These are phyloP conservation scores for Phrynocephalus guinanensis DNA, from an alignment of 2,797 vertebrate species.

Conservation along the genomic window DNA sequence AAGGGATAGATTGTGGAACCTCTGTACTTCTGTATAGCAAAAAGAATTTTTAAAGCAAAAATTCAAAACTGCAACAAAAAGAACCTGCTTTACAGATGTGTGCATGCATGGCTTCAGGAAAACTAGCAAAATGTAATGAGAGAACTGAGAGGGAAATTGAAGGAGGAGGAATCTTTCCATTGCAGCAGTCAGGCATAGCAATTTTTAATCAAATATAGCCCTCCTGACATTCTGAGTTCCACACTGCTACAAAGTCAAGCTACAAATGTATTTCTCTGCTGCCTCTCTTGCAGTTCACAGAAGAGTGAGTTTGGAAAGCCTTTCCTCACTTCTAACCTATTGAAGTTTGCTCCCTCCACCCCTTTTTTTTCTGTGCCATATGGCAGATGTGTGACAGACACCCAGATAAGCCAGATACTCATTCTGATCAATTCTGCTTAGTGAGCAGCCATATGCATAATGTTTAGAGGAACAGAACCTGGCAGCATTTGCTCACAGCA, in stretches of 20 bases:
- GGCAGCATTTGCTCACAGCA: neutral
- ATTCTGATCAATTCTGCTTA: slow-evolving; percentile 52
- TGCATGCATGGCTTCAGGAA: slow-evolving; percentile 29
- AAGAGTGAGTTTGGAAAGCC: slow-evolving; percentile 47
- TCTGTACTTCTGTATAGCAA: no score
- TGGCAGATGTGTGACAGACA: neutral
- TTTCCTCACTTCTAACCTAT: slow-evolving; percentile 50
- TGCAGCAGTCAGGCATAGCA: slow-evolving; percentile 56
- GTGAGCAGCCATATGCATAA: slow-evolving; percentile 5
- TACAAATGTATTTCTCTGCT: slow-evolving; percentile 20
- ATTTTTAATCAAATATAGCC: slow-evolving; percentile 65
- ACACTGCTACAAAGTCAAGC: slow-evolving; percentile 29
- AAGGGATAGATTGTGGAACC: no score
- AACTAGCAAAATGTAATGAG: slow-evolving; percentile 5
- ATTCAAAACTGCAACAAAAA: no score
- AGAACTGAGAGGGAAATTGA: neutral
- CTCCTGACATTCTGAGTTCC: slow-evolving; percentile 24
- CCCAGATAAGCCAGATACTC: slow-evolving; percentile 33
- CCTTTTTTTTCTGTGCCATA: neutral
- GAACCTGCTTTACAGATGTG: slow-evolving; percentile 28
- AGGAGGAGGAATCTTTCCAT: slow-evolving; percentile 2
- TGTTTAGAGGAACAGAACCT: slow-evolving; percentile 19
- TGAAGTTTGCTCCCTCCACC: slow-evolving; percentile 21
- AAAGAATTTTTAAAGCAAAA: no score
- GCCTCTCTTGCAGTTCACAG: slow-evolving; percentile 37